Evolutionary conservation across 2,113 vertebrate species (phyloP).

Genomic region (Falcunculus frontatus): DNA sequence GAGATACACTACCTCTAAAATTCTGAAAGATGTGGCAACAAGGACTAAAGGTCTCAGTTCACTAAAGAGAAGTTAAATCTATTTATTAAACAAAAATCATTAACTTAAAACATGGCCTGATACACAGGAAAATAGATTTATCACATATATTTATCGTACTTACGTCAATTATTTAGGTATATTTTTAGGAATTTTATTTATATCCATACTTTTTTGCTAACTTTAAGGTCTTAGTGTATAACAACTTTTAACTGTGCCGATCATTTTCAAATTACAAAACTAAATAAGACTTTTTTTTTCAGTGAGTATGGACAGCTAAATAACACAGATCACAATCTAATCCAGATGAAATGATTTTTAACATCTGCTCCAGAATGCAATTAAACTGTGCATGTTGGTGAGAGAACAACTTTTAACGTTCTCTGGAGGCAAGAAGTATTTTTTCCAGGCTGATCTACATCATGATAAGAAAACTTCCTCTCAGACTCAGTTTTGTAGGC

Average conservation of each 20-base stretch:
- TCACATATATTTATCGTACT: not conserved
- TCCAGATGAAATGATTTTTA: not conserved
- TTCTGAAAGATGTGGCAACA: not conserved
- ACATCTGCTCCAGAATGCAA: not conserved
- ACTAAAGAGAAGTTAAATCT: not conserved
- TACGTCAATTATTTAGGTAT: not conserved
- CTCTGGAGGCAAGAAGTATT: not conserved
- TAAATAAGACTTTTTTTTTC: not conserved
- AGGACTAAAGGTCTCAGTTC: not conserved
- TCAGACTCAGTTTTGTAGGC: not conserved
- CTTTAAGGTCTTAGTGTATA: not conserved
- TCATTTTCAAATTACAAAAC: not conserved
- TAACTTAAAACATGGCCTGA: accelerated
- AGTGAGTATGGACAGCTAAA: not conserved
- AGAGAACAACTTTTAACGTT: not conserved
- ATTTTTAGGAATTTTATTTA: not conserved
- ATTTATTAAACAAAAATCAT: not conserved
- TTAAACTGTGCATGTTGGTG: not conserved
- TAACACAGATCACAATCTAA: not conserved
- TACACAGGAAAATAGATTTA: not conserved
- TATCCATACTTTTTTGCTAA: not conserved
- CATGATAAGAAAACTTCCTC: not conserved
- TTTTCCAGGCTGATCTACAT: not conserved
- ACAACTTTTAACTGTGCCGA: not conserved
- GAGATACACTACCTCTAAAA: not conserved